A percentile compares a stretch with the other conserved stretches of the same genome.
Conservation (phyloP, 2,797 vertebrate genomes). For the Cetoscarus ocellatus region DNA sequence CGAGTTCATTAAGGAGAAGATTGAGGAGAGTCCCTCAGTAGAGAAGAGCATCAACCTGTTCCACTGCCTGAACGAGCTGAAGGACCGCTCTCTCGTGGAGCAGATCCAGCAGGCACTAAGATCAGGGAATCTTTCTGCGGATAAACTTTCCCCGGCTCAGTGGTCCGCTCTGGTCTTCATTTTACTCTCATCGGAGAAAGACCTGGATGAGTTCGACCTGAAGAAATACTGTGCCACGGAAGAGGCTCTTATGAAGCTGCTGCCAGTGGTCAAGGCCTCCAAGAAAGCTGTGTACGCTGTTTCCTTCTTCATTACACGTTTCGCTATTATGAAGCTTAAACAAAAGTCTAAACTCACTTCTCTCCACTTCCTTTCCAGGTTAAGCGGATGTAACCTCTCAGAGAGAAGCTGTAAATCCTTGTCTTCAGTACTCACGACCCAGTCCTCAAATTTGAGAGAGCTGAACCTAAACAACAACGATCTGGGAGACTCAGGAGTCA, state of each 20-base stretch:
- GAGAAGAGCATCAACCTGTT: conserved; percentile 17
- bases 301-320: neutral
- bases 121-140: neutral
- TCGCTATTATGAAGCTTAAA: neutral
- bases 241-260: conserved; percentile 12
- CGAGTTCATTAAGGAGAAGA: neutral
- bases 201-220: conserved; percentile 17
- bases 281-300: conserved; percentile 18
- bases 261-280: conserved; percentile 18
- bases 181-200: conserved; percentile 14
- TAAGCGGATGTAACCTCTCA: conserved; percentile 11
- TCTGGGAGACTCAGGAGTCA: conserved; percentile 5
- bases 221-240: conserved; percentile 10
- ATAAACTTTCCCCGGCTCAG: conserved; percentile 2
- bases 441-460: conserved; percentile 5
- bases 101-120: neutral
- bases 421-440: conserved; percentile 3
- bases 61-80: conserved; percentile 8
- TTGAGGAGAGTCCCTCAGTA: neutral
- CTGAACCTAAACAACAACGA: conserved; percentile 18
- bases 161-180: conserved; percentile 14
- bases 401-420: conserved; percentile 18
- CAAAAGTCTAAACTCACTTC: neutral
- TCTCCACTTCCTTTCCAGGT: neutral
- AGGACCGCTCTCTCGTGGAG: neutral